Base-by-base conservation (phyloP, 2,797 vertebrate genomes). In the Lacerta bilineata region DNA sequence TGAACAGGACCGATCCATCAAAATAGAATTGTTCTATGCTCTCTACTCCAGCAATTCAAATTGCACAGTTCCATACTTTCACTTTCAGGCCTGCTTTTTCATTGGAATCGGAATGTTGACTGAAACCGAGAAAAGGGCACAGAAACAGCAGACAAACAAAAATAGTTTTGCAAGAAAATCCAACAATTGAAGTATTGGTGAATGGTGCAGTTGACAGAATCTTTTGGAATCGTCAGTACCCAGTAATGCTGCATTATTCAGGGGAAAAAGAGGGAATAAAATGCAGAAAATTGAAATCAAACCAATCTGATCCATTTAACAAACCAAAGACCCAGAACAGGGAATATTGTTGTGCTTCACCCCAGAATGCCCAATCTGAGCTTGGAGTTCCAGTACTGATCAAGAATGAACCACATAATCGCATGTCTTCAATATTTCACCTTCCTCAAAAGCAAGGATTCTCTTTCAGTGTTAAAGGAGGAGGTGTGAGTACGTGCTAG, bases 31-130 rank as follows among this genome's bases (percentile, higher is more conserved):
- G 83, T 36, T 61, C 25, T 5, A 0, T 39, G 82, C 41, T 89
- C 88, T 83, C 69, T 88, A 64, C 59, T 82, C 71, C 7, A n/a
- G 25, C 23, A 6, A 46, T 46, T 69, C 39, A 81, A 18, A n/a
- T 13, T 50, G 17, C 59, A 33, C 33, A 18, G 46, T 91, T 17
- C 89, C 87, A 80, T 85, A 59, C 83, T 69, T 83, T 72, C 88
- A 43, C 41, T 84, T 81, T 87, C 85, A 90, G 15, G 80, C 72
- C 83, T 18, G 0, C 41, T 33, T 36, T 90, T 85, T 82, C 41
- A 36, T 10, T 76, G 75, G 77, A 81, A 6, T 0, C n/a, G 55
- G 27, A 64, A 29, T 0, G 0, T 1, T 1, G 0, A 0, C 18
- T 2, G n/a, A 66, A 74, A 87, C 76, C 74, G 0, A 84, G 33